Conservation (phyloP, 2,888 invertebrate genomes). For the Adineta ricciae region DNA sequence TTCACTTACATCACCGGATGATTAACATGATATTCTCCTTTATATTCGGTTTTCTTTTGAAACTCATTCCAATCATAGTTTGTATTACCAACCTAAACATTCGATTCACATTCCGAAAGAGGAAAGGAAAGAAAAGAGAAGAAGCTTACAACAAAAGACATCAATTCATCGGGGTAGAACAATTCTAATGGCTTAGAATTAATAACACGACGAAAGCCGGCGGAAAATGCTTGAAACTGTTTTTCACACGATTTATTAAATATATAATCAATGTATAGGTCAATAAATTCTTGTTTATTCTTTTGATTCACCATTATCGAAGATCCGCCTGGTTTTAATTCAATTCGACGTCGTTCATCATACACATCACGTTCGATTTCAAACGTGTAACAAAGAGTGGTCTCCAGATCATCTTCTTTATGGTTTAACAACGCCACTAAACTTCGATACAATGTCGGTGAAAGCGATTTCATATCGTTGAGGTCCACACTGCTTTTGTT, state of each 20-base stretch:
- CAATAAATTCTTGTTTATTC: conserved; percentile 78
- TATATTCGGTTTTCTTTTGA: conserved; percentile 66
- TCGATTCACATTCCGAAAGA: too few species aligned
- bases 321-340: conserved; percentile 67
- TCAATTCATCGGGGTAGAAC: conserved; percentile 82
- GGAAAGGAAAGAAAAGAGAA: too few species aligned
- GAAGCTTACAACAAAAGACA: conserved; percentile 52
- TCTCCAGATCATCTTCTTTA: conserved; percentile 65
- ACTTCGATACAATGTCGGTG: conserved; percentile 48
- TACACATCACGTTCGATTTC: conserved; percentile 61
- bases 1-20: conserved; percentile 61
- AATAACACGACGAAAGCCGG: conserved; percentile 58
- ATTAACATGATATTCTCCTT: conserved; percentile 57
- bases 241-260: conserved; percentile 72
- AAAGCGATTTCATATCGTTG: not conserved
- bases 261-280: conserved; percentile 77
- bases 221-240: conserved; percentile 63
- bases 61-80: conserved; percentile 57
- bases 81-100: conserved; percentile 63
- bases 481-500: conserved; percentile 43
- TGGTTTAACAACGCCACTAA: conserved; percentile 72
- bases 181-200: conserved; percentile 54
- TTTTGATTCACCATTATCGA: conserved; percentile 68
- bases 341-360: conserved; percentile 64
- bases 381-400: conserved; percentile 72